Evolutionary conservation across 2,797 vertebrate genomes (phyloP).

Genomic region (Columba guinea): DNA sequence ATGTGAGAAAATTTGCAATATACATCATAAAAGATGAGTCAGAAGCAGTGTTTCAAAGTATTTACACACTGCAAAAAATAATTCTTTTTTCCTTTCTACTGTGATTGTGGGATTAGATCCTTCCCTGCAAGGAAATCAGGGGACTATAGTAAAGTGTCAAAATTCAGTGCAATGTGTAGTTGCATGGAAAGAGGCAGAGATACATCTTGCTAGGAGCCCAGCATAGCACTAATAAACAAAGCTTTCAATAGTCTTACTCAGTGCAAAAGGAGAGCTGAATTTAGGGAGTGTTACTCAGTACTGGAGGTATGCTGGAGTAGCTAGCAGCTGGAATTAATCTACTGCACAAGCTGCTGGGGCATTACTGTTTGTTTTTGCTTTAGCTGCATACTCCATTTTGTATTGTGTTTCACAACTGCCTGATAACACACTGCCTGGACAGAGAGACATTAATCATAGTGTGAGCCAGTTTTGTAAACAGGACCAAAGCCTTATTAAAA

Average conservation of each 20-base stretch:
- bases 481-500: conserved; percentile 22
- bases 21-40: not conserved
- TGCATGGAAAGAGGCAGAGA: not conserved
- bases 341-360: conserved; percentile 2
- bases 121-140: not conserved
- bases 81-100: not conserved
- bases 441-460: not conserved
- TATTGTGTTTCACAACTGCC: conserved; percentile 45
- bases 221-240: not conserved
- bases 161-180: not conserved
- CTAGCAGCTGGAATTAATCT: conserved; percentile 45
- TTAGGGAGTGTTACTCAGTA: not conserved
- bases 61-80: not conserved
- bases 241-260: not conserved
- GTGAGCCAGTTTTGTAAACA: conserved; percentile 19
- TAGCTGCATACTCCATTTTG: conserved; percentile 44
- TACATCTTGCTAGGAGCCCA: not conserved
- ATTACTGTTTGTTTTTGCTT: conserved; percentile 25
- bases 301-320: not conserved
- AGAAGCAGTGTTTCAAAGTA: not conserved
- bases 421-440: conserved; percentile 15
- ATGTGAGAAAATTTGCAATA: not conserved
- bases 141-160: not conserved
- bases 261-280: not conserved
- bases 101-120: not conserved